Base-by-base conservation (phyloP, 2,797 vertebrate genomes). In the Rhynchonycteris naso region DNA sequence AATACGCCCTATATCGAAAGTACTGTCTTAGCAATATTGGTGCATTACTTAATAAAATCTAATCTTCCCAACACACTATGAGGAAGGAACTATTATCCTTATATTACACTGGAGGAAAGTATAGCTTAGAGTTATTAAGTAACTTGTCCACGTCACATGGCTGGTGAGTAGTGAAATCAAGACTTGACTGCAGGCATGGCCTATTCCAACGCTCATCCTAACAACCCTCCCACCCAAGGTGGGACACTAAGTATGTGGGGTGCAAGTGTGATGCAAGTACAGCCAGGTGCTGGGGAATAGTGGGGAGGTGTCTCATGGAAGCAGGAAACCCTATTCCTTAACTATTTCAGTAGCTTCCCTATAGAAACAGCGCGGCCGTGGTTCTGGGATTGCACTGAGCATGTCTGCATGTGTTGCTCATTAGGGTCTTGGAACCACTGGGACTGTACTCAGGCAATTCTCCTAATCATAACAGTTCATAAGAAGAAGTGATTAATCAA, bases 401-500 rank as follows among this genome's bases (percentile, higher is more conserved):
- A 35, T 72, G 35, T 78, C 90, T 94, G 59, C 61, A 89, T 8
- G 38, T 80, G 89, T 85, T 92, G 87, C 78, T 97, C 95, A 96
- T 96, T 91, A 96, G 83, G 89, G 96, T 79, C 86, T 96, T 71
- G 81, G 90, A 95, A 91, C 91, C 84, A 78, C 52, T 84, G 93
- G 90, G 96, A 52, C 38, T 54, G 63, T 65, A 52, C 91, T 91
- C 83, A 95, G 87, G 92, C 91, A 97, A 95, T 97, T 96, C 91
- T 94, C 78, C 85, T 97, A 97, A 97, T 97, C 96, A 97, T 95
- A 97, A 97, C 80, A 96, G 95, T 96, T 93, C 84, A 84, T 84
- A 97, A 96, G 69, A 95, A 96, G 91, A 96, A 95, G 92, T 85
- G 86, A 95, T 93, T 94, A 97, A 95, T 97, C 92, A 96, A 96